Percentiles rank a stretch among this genome's conserved stretches.
Evolutionary conservation across 2,888 invertebrate genomes (phyloP).

Genomic region (Agrotis segetum): DNA sequence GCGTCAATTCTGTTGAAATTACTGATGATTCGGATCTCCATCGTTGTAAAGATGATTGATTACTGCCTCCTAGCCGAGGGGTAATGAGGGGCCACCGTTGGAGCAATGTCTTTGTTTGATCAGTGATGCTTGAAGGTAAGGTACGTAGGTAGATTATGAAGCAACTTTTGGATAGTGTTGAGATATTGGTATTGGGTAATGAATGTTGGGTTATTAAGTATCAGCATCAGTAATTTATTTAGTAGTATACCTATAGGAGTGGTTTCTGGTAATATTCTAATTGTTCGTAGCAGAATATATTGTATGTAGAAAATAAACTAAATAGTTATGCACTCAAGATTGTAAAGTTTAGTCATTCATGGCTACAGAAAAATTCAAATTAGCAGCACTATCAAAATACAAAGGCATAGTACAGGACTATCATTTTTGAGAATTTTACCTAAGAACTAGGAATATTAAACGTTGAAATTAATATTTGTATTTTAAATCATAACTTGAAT

Average conservation of each 20-base stretch:
- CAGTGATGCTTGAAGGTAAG: background rate
- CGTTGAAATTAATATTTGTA: background rate
- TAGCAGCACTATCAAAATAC: background rate
- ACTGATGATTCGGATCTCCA: constrained; percentile 58
- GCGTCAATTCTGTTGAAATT: constrained; percentile 63
- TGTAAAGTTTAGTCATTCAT: background rate
- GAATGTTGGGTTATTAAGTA: too few species aligned
- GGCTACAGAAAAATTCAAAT: background rate
- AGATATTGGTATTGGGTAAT: too few species aligned
- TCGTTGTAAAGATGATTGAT: constrained; percentile 61
- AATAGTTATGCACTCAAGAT: background rate
- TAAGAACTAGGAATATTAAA: background rate
- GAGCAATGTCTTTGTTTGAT: constrained; percentile 54
- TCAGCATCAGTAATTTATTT: too few species aligned
- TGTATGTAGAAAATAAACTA: background rate
- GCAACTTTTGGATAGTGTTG: too few species aligned
- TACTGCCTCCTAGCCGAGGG: constrained; percentile 41
- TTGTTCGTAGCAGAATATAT: too few species aligned
- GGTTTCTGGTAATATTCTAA: too few species aligned
- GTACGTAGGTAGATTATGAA: background rate
- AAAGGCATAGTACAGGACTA: background rate
- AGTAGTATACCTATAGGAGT: too few species aligned
- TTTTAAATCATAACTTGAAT: background rate
- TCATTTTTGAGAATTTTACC: background rate
- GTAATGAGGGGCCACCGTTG: constrained; percentile 53